phyloP scores from a whole-genome alignment of 2,113 vertebrate genomes.

The Chaetura pelagica region DNA sequence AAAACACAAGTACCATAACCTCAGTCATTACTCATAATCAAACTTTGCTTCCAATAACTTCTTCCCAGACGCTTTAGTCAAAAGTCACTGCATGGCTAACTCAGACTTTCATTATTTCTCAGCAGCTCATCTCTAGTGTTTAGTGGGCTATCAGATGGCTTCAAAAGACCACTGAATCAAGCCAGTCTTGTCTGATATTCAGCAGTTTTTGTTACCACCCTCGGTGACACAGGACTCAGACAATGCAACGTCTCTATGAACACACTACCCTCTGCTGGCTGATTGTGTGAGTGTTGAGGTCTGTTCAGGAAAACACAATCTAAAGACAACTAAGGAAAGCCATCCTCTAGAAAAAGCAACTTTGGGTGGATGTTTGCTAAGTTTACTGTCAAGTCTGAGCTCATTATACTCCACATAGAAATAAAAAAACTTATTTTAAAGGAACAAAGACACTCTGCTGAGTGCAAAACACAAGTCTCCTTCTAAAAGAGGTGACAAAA shows the following conservation, averaged over 20 bases:
- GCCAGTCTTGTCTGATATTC: neutral
- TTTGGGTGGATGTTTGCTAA: neutral
- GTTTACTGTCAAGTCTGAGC: neutral
- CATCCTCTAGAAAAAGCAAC: neutral
- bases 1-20: neutral
- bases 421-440: neutral
- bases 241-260: neutral
- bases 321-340: neutral
- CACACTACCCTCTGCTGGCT: neutral
- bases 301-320: neutral
- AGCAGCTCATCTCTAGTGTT: neutral
- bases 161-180: neutral
- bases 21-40: neutral
- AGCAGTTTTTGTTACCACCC: neutral
- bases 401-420: neutral
- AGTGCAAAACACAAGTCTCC: neutral
- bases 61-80: neutral
- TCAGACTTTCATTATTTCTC: neutral
- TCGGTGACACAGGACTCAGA: neutral
- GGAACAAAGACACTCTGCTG: neutral
- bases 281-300: accelerated
- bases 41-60: neutral
- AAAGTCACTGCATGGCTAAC: neutral
- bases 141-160: neutral
- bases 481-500: neutral